Percentiles rank a stretch among this genome's conserved stretches.
Conservation (phyloP, 2,797 vertebrate species). For the Falco biarmicus region DNA sequence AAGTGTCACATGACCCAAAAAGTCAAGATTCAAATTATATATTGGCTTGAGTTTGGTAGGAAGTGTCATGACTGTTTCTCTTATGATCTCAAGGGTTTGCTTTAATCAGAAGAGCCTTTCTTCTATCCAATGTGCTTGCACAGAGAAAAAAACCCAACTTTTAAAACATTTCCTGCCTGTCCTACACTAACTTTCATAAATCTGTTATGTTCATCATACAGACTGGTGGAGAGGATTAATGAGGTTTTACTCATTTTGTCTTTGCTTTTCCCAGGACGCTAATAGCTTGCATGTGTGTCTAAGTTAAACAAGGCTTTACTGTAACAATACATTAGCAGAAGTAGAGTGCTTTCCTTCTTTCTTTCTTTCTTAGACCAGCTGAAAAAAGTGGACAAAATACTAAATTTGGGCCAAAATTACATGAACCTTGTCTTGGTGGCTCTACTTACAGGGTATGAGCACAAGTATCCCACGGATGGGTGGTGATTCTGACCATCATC, state of each 20-base stretch:
- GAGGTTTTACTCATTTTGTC: not conserved
- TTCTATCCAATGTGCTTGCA: not conserved
- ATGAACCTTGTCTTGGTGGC: not conserved
- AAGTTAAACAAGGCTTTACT: not conserved
- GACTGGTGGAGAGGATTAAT: not conserved
- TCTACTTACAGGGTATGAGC: not conserved
- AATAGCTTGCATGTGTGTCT: not conserved
- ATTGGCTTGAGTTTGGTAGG: not conserved
- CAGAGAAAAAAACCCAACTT: not conserved
- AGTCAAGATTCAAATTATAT: not conserved
- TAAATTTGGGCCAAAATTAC: not conserved
- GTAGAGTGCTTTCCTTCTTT: not conserved
- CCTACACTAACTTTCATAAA: not conserved
- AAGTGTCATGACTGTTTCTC: not conserved
- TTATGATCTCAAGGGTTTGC: not conserved
- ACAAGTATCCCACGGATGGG: not conserved
- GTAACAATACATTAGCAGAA: not conserved
- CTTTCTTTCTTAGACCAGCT: not conserved
- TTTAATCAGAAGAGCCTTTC: not conserved
- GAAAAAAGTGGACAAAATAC: not conserved
- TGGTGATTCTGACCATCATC: not conserved
- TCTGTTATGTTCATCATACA: not conserved
- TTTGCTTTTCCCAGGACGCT: not conserved
- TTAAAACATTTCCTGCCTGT: not conserved
- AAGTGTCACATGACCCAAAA: not conserved